Evolutionary conservation across 2,888 invertebrate genomes (phyloP), one percentile per base, ranked within the genome.

Genomic region (Flabesymbios commensalis): DNA sequence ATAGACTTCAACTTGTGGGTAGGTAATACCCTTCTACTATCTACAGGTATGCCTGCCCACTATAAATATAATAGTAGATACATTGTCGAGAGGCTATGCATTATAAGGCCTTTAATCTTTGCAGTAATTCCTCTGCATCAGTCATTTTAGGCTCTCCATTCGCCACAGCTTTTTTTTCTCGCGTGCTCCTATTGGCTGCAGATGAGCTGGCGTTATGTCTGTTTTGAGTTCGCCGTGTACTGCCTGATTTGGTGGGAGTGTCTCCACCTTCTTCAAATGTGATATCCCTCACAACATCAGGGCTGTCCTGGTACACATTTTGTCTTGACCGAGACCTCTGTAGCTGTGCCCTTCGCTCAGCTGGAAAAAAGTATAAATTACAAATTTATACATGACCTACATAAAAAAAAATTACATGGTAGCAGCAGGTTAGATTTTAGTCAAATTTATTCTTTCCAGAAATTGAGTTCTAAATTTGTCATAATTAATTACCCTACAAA

Each of bases 291-390:
- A 74, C 67, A 1, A 78, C 31, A 14, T 61, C 58, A 19, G 56
- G 53, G 47, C 49, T 53, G 33, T 59, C 71, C 61, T 63, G 73
- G 32, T 64, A 69, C 45, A 81, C 62, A 63, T 80, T 80, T 64
- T 76, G 75, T 60, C 94, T 85, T 31, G 94, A 94, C 72, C 94
- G 86, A 69, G 93, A 93, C 72, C 94, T 85, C 74, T 92, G 93
- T 70, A 95, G 84, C 83, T 94, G 94, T 19, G 94, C 94, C 81
- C 94, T 86, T 78, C 94, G 86, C 84, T 95, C 94, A 80, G 94
- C 94, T 92, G 85, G 7, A 77, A 73, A 49, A 26, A 26, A 41
- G 41, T 2, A 45, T 24, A 43, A 39, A 14, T 7, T 10, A 7
- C 19, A 36, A 28, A 51, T 10, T 10, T 17, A 52, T 28, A 4